Conservation (phyloP, 2,888 invertebrate species). For the Zaprionus bogoriensis region DNA sequence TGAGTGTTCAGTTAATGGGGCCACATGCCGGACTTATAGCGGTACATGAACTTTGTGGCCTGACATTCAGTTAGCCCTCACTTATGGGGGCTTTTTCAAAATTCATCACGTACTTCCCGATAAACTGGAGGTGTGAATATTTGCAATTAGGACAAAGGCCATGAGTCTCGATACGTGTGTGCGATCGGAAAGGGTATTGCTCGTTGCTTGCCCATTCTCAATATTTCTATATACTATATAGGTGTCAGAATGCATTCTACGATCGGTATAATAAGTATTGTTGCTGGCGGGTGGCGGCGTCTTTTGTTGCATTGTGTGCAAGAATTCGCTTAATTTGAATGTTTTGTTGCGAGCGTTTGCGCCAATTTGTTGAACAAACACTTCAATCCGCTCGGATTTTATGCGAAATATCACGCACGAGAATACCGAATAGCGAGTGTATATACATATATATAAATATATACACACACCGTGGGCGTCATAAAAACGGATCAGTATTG, state of each 20-base stretch:
- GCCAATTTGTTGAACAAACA: constrained; percentile 68
- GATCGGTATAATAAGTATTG: constrained; percentile 6
- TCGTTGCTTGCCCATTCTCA: neutral
- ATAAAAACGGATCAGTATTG: constrained; percentile 6
- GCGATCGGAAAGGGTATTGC: neutral
- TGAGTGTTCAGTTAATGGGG: constrained; percentile 12
- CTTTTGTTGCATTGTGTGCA: constrained; percentile 54
- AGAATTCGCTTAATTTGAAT: constrained; percentile 58
- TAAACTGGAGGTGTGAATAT: neutral
- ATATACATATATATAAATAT: neutral
- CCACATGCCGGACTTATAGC: neutral
- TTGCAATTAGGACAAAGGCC: constrained; percentile 13
- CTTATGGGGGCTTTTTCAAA: neutral
- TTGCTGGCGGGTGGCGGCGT: constrained; percentile 23
- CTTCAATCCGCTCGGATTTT: constrained; percentile 39
- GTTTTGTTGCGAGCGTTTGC: constrained; percentile 47
- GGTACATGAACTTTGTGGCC: constrained; percentile 33
- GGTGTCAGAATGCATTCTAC: constrained; percentile 51
- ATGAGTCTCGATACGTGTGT: neutral
- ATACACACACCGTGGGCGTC: neutral
- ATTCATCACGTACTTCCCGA: neutral
- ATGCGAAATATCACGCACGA: constrained; percentile 62
- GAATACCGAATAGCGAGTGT: neutral
- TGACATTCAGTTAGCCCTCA: neutral
- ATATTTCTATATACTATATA: neutral